These are phyloP conservation scores for Poeciliopsis occidentalis DNA, from an alignment of 2,113 vertebrate genomes.

Conservation along the genomic window DNA sequence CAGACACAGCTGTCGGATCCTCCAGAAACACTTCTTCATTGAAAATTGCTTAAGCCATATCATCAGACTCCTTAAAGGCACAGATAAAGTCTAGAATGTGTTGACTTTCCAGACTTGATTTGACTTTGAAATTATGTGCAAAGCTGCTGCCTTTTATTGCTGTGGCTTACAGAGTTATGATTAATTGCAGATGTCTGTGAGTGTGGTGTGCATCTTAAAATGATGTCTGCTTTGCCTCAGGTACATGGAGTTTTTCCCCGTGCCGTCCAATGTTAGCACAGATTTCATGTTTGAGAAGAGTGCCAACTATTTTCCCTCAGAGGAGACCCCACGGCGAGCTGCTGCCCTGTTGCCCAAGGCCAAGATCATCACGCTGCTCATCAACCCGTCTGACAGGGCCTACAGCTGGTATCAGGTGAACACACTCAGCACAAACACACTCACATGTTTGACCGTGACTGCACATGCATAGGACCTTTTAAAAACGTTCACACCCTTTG, in stretches of 20 bases:
- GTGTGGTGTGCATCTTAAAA: neutral
- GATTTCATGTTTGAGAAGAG: slow-evolving; percentile 98
- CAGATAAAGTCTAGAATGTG: slow-evolving; percentile 22
- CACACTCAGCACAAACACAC: slow-evolving; percentile 12
- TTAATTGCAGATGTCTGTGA: slow-evolving; percentile 3
- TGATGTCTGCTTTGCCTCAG: slow-evolving; percentile 72
- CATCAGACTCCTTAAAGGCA: slow-evolving; percentile 1
- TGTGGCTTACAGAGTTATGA: slow-evolving; percentile 1
- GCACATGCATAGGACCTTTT: neutral
- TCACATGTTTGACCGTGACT: neutral
- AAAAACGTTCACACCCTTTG: neutral
- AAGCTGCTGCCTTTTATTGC: neutral
- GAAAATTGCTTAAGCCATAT: slow-evolving; percentile 30
- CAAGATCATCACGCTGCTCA: slow-evolving; percentile 96
- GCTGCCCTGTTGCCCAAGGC: slow-evolving; percentile 92
- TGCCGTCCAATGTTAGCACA: slow-evolving; percentile 91
- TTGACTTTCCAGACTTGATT: slow-evolving; percentile 40
- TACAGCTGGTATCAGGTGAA: slow-evolving; percentile 98
- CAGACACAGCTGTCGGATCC: slow-evolving; percentile 63
- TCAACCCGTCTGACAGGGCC: slow-evolving; percentile 93
- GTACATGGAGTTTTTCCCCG: slow-evolving; percentile 98
- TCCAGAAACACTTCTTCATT: slow-evolving; percentile 45
- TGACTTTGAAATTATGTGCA: slow-evolving; percentile 51
- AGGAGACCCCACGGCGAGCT: slow-evolving; percentile 90
- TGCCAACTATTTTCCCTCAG: slow-evolving; percentile 96